Percentiles rank a stretch among this genome's conserved stretches.
phyloP scores from a whole-genome alignment of 2,888 invertebrate species.

The Plebejus melissa region DNA sequence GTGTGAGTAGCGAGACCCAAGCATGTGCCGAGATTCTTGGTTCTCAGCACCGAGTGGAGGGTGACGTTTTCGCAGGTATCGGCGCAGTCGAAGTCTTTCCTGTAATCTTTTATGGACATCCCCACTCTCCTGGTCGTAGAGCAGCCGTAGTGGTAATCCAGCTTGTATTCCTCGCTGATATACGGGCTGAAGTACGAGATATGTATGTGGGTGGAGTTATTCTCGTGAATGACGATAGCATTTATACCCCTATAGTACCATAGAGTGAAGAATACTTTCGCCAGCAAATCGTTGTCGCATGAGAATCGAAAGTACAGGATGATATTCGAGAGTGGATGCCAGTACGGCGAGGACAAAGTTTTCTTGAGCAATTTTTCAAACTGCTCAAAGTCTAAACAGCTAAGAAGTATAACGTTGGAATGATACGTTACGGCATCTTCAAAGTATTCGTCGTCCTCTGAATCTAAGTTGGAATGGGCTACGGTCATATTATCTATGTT shows the following conservation, averaged over 20 bases:
- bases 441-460: slow-evolving; percentile 47
- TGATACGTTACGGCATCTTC: slow-evolving; percentile 50
- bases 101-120: slow-evolving; percentile 47
- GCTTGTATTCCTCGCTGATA: slow-evolving; percentile 44
- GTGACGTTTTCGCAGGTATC: slow-evolving; percentile 54
- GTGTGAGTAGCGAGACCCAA: slow-evolving; percentile 48
- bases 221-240: slow-evolving; percentile 49
- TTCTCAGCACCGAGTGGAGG: slow-evolving; percentile 47
- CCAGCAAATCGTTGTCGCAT: slow-evolving; percentile 40
- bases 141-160: slow-evolving; percentile 51
- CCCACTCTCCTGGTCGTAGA: slow-evolving; percentile 52
- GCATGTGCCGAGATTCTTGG: slow-evolving; percentile 56
- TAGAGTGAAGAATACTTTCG: slow-evolving; percentile 54
- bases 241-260: slow-evolving; percentile 59
- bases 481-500: slow-evolving; percentile 43
- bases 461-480: slow-evolving; percentile 43
- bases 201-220: slow-evolving; percentile 42
- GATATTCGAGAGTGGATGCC: slow-evolving; percentile 57
- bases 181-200: slow-evolving; percentile 54
- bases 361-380: slow-evolving; percentile 53
- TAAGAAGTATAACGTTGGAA: slow-evolving; percentile 52
- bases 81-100: slow-evolving; percentile 51
- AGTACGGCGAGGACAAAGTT: slow-evolving; percentile 47
- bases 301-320: slow-evolving; percentile 50
- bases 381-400: slow-evolving; percentile 45